A percentile compares a stretch with the other conserved stretches of the same genome.
phyloP scores from a whole-genome alignment of 2,113 vertebrate genomes.

The Archilochus colubris region DNA sequence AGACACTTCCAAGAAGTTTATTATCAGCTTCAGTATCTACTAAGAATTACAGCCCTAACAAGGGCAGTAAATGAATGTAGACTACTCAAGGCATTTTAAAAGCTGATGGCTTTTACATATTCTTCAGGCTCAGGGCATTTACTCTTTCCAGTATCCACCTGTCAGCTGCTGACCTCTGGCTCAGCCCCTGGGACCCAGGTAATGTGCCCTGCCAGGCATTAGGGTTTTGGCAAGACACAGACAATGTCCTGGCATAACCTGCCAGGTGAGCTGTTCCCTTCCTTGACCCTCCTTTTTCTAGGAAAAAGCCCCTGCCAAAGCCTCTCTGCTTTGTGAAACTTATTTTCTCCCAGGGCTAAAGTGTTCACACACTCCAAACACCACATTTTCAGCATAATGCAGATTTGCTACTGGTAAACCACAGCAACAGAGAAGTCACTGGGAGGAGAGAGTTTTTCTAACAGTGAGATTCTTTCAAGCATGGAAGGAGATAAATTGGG shows the following conservation, averaged over 20 bases:
- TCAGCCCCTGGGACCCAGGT: not conserved
- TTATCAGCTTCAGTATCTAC: not conserved
- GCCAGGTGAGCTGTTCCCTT: not conserved
- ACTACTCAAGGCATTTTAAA: not conserved
- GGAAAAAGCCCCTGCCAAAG: not conserved
- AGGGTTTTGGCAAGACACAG: not conserved
- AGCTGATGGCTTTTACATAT: not conserved
- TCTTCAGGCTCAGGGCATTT: not conserved
- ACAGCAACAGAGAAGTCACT: not conserved
- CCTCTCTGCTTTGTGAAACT: not conserved
- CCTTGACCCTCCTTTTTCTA: not conserved
- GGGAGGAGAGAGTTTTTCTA: not conserved
- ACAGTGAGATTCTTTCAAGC: not conserved
- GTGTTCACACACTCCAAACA: not conserved
- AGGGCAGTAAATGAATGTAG: not conserved
- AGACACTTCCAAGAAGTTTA: not conserved
- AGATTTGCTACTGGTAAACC: not conserved
- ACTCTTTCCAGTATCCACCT: not conserved
- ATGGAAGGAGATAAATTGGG: not conserved
- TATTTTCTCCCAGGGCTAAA: not conserved
- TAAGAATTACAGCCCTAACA: not conserved
- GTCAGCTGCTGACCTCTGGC: not conserved
- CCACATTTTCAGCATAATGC: not conserved
- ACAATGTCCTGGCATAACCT: not conserved
- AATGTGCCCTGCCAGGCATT: not conserved